Evolutionary conservation across 2,888 invertebrate species (phyloP).

Genomic region (Glyphotaelius pellucidus): DNA sequence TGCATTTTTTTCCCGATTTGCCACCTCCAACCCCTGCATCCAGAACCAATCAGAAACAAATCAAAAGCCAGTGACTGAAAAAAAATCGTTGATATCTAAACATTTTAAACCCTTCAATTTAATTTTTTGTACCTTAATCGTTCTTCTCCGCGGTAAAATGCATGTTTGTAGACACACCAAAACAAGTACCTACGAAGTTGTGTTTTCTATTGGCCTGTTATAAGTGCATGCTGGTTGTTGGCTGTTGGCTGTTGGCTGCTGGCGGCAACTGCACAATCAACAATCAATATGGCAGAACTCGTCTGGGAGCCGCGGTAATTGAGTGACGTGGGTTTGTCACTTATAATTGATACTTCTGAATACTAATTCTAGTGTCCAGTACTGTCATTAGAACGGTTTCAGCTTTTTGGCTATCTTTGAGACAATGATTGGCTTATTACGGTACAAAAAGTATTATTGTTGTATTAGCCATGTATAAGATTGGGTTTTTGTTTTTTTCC

Average conservation of each 20-base stretch:
- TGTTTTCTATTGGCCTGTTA: not conserved
- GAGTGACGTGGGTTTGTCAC: not conserved
- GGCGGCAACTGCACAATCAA: conserved; percentile 3
- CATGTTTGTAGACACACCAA: not conserved
- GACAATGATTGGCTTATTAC: not conserved
- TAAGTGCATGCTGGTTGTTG: not conserved
- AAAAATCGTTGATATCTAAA: not conserved
- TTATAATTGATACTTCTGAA: not conserved
- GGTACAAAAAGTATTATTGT: not conserved
- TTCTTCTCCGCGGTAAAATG: not conserved
- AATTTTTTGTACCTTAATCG: not conserved
- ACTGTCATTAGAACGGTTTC: not conserved
- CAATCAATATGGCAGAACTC: conserved; percentile 11
- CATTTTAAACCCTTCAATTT: no score
- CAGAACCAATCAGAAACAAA: not conserved
- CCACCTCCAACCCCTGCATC: no score
- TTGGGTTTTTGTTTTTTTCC: no score
- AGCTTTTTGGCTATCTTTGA: not conserved
- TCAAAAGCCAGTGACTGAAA: not conserved
- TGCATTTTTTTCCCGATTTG: no score
- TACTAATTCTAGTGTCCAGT: not conserved
- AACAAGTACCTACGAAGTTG: not conserved
- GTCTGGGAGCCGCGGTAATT: not conserved
- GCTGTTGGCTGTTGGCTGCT: not conserved
- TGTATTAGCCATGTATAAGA: no score